Evolutionary conservation across 2,797 vertebrate species (phyloP).

Genomic region (Prunella strophiata): DNA sequence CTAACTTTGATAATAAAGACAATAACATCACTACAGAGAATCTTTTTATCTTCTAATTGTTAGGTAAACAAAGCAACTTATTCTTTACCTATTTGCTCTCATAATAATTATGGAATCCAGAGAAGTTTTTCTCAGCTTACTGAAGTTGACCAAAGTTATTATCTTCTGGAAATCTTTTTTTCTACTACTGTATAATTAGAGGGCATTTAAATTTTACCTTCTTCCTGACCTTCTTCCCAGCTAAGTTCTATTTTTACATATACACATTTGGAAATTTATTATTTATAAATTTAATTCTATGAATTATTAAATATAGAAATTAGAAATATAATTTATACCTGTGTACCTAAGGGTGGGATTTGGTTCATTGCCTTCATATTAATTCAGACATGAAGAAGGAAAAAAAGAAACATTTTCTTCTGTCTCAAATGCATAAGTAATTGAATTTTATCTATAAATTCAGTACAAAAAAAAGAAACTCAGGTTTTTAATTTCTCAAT

Average conservation of each 20-base stretch:
- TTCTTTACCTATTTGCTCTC: neutral
- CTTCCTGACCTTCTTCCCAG: neutral
- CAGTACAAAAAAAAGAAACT: neutral
- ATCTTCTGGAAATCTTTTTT: neutral
- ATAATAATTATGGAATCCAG: neutral
- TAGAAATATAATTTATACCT: neutral
- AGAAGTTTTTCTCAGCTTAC: neutral
- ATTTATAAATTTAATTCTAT: constrained; percentile 13
- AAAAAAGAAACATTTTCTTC: neutral
- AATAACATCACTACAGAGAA: neutral
- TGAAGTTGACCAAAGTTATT: neutral
- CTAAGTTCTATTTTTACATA: neutral
- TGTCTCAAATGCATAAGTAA: neutral
- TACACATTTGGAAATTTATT: neutral
- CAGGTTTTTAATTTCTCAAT: neutral
- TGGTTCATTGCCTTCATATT: neutral
- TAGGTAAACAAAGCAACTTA: neutral
- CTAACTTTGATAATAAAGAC: neutral
- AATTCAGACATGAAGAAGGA: neutral
- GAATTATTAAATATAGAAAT: neutral
- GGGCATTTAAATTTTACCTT: neutral
- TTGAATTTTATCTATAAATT: neutral
- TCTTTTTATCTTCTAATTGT: neutral
- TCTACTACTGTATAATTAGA: neutral
- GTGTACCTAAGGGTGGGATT: neutral